phyloP scores from a whole-genome alignment of 2,797 vertebrate genomes.

The Fistularia tabacaria region DNA sequence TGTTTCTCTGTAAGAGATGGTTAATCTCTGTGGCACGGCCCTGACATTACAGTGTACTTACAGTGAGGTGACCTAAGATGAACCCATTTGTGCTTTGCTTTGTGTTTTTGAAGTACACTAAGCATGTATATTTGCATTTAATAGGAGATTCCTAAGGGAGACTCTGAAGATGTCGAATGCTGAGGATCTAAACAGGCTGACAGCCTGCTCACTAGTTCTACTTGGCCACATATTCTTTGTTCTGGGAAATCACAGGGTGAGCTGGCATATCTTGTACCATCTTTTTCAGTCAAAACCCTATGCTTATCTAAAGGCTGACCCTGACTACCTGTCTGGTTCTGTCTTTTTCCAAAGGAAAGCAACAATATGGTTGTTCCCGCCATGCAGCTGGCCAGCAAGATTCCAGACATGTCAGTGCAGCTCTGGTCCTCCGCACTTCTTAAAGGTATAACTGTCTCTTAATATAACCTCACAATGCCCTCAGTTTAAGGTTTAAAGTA shows the following conservation, averaged over 20 bases:
- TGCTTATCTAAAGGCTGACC: background rate
- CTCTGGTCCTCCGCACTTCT: slow-evolving; percentile 96
- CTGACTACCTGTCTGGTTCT: background rate
- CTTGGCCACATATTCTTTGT: slow-evolving; percentile 98
- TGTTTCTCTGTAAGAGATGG: too few relatives aligned
- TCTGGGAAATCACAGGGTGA: slow-evolving; percentile 94
- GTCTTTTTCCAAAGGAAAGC: slow-evolving; percentile 81
- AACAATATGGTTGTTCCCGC: slow-evolving; percentile 99
- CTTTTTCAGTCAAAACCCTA: background rate
- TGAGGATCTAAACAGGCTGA: slow-evolving; percentile 94
- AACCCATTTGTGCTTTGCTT: too few relatives aligned
- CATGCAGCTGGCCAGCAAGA: slow-evolving; percentile 99
- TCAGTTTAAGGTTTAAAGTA: background rate
- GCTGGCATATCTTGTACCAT: slow-evolving; percentile 16
- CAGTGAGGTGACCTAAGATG: too few relatives aligned
- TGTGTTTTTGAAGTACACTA: too few relatives aligned
- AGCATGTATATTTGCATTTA: too few relatives aligned
- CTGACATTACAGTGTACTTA: background rate
- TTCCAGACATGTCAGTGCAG: slow-evolving; percentile 98
- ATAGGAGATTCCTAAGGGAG: slow-evolving; percentile 88
- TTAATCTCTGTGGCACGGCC: too few relatives aligned
- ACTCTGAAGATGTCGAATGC: slow-evolving; percentile 99
- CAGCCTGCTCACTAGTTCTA: slow-evolving; percentile 93
- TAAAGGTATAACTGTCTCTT: slow-evolving; percentile 75
- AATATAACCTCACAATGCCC: background rate